phyloP scores from a whole-genome alignment of 2,797 vertebrate species.

The Pelodytes ibericus region DNA sequence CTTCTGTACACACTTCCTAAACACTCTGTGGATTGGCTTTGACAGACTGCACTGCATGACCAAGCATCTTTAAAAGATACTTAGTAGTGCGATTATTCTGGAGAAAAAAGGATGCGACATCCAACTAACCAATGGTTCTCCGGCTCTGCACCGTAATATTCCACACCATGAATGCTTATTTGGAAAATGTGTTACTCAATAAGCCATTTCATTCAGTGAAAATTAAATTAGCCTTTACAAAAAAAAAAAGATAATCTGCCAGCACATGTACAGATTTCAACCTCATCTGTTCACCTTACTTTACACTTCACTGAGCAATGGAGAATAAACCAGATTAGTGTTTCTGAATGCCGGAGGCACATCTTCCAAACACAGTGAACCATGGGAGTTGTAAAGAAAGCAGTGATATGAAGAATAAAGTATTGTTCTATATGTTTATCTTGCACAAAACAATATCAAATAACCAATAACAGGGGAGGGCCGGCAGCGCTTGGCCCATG shows the following conservation, averaged over 20 bases:
- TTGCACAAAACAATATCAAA: not conserved
- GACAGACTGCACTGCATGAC: constrained; percentile 50
- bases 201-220: constrained; percentile 45
- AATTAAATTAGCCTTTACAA: constrained; percentile 45
- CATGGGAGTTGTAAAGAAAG: constrained; percentile 18
- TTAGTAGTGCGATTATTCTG: constrained; percentile 43
- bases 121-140: constrained; percentile 36
- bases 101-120: constrained; percentile 28
- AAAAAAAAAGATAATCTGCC: constrained; percentile 42
- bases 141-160: constrained; percentile 27
- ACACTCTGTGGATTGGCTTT: constrained; percentile 36
- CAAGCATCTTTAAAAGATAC: constrained; percentile 43
- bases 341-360: constrained; percentile 40
- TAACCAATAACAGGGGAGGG: no score
- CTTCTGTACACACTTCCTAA: constrained; percentile 39
- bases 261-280: constrained; percentile 42
- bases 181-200: constrained; percentile 54
- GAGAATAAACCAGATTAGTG: constrained; percentile 48
- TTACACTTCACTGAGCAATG: constrained; percentile 40
- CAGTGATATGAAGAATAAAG: constrained; percentile 5
- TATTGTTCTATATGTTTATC: not conserved
- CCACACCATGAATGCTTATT: constrained; percentile 43
- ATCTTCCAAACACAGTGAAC: constrained; percentile 45
- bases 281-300: constrained; percentile 50
- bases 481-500: no score